phyloP scores from a whole-genome alignment of 2,888 invertebrate genomes.

The Girardia tigrina region DNA sequence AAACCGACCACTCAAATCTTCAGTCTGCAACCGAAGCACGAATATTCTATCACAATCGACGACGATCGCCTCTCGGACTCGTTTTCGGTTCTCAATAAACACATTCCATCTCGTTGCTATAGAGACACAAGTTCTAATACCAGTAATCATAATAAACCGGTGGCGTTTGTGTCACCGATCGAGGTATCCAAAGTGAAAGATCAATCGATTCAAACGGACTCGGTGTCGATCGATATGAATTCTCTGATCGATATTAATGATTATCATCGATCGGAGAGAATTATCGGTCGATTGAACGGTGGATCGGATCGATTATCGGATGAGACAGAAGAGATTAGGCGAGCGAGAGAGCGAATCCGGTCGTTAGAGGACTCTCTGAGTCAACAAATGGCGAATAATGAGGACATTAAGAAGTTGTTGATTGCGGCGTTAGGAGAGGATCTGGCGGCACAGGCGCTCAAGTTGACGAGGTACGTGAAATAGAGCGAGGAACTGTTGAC shows the following conservation, averaged over 20 bases:
- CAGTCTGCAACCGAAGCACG: not conserved
- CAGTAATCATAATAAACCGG: not conserved
- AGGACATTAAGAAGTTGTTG: conserved; percentile 4
- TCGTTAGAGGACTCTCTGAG: not conserved
- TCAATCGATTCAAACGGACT: conserved; percentile 5
- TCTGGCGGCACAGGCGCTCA: not conserved
- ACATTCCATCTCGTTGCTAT: too few relatives aligned
- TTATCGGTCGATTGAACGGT: not conserved
- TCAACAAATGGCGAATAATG: not conserved
- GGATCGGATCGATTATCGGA: too few relatives aligned
- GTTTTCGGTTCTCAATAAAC: not conserved
- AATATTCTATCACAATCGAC: not conserved
- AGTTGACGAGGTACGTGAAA: not conserved
- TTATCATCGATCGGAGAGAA: not conserved
- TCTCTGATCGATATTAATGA: not conserved
- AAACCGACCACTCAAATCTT: not conserved
- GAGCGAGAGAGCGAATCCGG: not conserved
- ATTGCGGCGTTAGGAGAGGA: not conserved
- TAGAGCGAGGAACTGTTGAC: too few relatives aligned
- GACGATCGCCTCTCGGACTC: not conserved
- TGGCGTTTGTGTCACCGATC: not conserved
- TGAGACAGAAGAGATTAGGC: not conserved
- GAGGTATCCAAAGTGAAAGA: not conserved
- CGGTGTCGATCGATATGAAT: not conserved
- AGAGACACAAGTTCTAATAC: not conserved